Evolutionary conservation across 1,140 invertebrate species (phyloP), one percentile per base, ranked within the genome.

Genomic region (Aphaenogaster ashmeadi): DNA sequence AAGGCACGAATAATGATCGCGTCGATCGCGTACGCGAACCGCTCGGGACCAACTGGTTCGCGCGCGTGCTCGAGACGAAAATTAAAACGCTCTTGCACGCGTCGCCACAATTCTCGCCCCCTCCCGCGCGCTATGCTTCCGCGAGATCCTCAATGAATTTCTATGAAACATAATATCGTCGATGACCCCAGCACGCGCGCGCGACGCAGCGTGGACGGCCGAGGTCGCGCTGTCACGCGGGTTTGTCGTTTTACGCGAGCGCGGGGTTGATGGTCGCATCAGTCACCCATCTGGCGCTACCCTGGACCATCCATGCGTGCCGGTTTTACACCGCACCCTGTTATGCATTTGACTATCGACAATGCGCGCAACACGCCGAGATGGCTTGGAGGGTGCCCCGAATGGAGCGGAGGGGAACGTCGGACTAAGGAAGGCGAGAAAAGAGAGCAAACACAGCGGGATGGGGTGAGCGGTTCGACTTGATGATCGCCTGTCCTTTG

Each of bases 241-340:
- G 85, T 66, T 86, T 87, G 90, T 86, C 89, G 89, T 88, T 91
- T 91, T 87, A 86, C 88, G 88, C 85, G 88, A 88, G 92, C 91
- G 90, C 92, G 87, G 93, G 92, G 92, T 92, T 88, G 92, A 87
- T 75, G 90, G 92, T 92, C 94, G 93, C 94, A 95, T 95, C 95
- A 95, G 94, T 95, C 95, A 95, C 94, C 94, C 95, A 95, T 95
- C 95, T 95, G 95, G 93, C 94, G 94, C 92, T 95, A 92, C 93
- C 92, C 92, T 92, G 92, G 93, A 93, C 93, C 94, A 93, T 94
- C 94, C 93, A 94, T 93, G 93, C 94, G 93, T 95, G 91, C 91
- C 92, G 90, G 91, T 91, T 91, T 93, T 94, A 93, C 93, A 93
- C 91, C 90, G 88, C 88, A 86, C 75, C 87, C 92, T 92, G 92